These are phyloP conservation scores for Melanostigma gelatinosum DNA, from an alignment of 2,113 vertebrate genomes.

Conservation along the genomic window DNA sequence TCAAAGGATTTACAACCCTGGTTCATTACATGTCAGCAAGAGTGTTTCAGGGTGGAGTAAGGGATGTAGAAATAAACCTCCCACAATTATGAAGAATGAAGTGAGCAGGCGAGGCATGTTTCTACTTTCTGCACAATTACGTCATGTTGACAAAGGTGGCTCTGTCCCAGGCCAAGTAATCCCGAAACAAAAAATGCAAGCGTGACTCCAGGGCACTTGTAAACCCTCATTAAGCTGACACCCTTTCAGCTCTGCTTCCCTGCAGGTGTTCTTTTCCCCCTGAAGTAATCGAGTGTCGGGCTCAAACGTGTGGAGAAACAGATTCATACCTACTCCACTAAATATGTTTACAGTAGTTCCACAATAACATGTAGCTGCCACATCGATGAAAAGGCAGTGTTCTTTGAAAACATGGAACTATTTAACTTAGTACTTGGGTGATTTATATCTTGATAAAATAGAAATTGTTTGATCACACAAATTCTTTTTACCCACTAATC, in stretches of 20 bases:
- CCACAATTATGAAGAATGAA: constrained; percentile 12
- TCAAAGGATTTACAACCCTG: constrained; percentile 36
- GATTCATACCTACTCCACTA: constrained; percentile 7
- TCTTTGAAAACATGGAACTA: constrained; percentile 3
- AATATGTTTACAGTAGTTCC: background rate
- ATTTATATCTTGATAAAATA: constrained; percentile 16
- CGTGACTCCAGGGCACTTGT: constrained; percentile 33
- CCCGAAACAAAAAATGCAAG: constrained; percentile 46
- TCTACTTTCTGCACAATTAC: constrained; percentile 46
- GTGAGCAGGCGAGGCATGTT: constrained; percentile 26
- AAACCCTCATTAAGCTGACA: constrained; percentile 33
- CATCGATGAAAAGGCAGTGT: background rate
- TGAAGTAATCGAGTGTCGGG: background rate
- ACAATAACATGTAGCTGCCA: background rate
- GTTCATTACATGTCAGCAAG: constrained; percentile 48
- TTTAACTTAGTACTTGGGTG: background rate
- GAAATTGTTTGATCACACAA: background rate
- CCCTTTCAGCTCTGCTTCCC: constrained; percentile 21
- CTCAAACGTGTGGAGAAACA: constrained; percentile 18
- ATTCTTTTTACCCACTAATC: constrained; percentile 3
- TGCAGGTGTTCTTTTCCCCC: constrained; percentile 11
- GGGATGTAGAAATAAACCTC: constrained; percentile 41
- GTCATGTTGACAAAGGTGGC: constrained; percentile 71
- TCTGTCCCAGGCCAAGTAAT: constrained; percentile 72
- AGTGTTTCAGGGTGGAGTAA: constrained; percentile 26